Percentiles rank a stretch among this genome's conserved stretches.
These are phyloP conservation scores for Acropternis orthonyx DNA, from an alignment of 2,797 vertebrate genomes.

Conservation along the genomic window DNA sequence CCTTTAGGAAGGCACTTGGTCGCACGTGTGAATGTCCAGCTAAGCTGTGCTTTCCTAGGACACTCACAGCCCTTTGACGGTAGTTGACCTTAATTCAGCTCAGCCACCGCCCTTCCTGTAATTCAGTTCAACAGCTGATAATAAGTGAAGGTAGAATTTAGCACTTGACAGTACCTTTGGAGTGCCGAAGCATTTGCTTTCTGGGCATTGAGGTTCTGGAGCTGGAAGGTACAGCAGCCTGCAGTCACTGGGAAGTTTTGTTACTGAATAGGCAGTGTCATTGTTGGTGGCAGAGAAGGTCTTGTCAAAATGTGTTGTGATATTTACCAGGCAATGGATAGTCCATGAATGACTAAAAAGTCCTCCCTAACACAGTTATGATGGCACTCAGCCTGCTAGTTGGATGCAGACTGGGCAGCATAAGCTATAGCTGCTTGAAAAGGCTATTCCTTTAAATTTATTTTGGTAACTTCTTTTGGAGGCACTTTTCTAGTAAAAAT, in stretches of 20 bases:
- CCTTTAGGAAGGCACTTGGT: neutral
- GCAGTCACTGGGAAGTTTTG: neutral
- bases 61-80: neutral
- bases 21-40: neutral
- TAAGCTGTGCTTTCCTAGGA: neutral
- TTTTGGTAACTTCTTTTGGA: neutral
- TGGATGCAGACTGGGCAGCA: neutral
- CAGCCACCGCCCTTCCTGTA: slow-evolving; percentile 16
- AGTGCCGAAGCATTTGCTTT: neutral
- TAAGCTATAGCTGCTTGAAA: neutral
- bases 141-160: neutral
- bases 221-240: neutral
- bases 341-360: neutral
- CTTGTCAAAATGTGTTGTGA: neutral
- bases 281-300: neutral
- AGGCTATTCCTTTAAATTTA: neutral
- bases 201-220: neutral
- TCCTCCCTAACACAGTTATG: neutral
- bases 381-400: neutral
- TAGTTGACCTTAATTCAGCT: neutral
- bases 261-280: neutral
- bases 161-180: neutral
- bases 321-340: neutral
- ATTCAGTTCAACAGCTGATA: slow-evolving; percentile 9
- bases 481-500: neutral